Evolutionary conservation across 2,113 vertebrate species (phyloP).

Genomic region (Syngnathus floridae): DNA sequence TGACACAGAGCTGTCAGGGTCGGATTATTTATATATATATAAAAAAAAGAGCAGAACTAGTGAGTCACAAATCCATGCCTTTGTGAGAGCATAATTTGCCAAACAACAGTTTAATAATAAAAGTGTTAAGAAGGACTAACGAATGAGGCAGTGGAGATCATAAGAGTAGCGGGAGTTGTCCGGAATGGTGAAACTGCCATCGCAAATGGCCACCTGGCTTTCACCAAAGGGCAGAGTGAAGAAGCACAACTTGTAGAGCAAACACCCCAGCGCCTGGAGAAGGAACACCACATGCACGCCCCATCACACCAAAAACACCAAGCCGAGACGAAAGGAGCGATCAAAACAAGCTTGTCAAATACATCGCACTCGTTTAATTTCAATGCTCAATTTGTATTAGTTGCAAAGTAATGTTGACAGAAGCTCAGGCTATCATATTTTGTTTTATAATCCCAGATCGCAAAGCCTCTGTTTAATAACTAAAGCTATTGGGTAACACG

Average conservation of each 20-base stretch:
- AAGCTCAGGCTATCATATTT: background rate
- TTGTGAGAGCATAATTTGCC: slow-evolving; percentile 8
- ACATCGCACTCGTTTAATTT: background rate
- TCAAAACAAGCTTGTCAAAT: slow-evolving; percentile 2
- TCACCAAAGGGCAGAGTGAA: slow-evolving; percentile 97
- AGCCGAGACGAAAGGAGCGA: slow-evolving; percentile 1
- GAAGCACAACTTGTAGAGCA: slow-evolving; percentile 97
- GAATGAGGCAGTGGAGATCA: slow-evolving; percentile 97
- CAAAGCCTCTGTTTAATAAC: background rate
- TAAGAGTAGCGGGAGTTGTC: slow-evolving; percentile 95
- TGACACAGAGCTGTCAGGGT: slow-evolving; percentile 7
- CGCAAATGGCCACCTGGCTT: slow-evolving; percentile 98
- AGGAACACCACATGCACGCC: slow-evolving; percentile 26
- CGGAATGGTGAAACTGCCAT: slow-evolving; percentile 97
- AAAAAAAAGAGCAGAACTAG: background rate
- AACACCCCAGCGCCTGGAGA: slow-evolving; percentile 87
- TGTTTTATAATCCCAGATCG: background rate
- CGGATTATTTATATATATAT: background rate
- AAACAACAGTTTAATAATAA: background rate
- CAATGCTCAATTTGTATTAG: background rate
- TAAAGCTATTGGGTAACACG: background rate
- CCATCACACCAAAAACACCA: slow-evolving; percentile 16
- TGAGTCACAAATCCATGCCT: background rate
- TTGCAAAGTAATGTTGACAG: background rate
- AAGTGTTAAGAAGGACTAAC: slow-evolving; percentile 62